Evolutionary conservation across 2,113 vertebrate genomes (phyloP).

Genomic region (Puma concolor): DNA sequence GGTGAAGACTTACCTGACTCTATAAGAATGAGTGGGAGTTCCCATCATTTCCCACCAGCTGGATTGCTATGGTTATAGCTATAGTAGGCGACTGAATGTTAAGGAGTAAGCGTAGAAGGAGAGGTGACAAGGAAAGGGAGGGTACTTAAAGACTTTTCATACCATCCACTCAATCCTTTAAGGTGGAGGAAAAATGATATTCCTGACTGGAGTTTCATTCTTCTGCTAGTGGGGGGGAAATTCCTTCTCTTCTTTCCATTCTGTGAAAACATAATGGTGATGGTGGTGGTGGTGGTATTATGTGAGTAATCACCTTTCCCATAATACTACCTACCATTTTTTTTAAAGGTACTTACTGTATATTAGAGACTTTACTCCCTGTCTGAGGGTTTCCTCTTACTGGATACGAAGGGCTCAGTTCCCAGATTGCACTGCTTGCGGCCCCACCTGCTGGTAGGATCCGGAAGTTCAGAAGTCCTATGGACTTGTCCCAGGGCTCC

Average conservation of each 20-base stretch:
- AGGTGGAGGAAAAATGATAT: not conserved
- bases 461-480: not conserved
- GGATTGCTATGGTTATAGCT: constrained; percentile 56
- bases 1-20: constrained; percentile 34
- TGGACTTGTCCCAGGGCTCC: not conserved
- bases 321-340: not conserved
- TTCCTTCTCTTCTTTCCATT: not conserved
- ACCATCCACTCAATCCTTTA: not conserved
- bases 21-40: constrained; percentile 41
- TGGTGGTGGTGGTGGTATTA: not conserved
- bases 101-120: not conserved
- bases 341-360: not conserved
- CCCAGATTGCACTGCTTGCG: not conserved
- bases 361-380: not conserved
- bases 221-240: not conserved
- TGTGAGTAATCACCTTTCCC: not conserved
- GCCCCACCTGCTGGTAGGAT: constrained; percentile 55
- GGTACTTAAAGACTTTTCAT: not conserved
- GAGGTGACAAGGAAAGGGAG: not conserved
- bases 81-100: not conserved
- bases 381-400: not conserved
- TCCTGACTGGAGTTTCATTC: not conserved
- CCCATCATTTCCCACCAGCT: constrained; percentile 3
- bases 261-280: not conserved
- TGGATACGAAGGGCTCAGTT: not conserved